A percentile compares a stretch with the other conserved stretches of the same genome.
These are phyloP conservation scores for Branchipolynoe longqiensis DNA, from an alignment of 2,888 invertebrate species.

Conservation along the genomic window DNA sequence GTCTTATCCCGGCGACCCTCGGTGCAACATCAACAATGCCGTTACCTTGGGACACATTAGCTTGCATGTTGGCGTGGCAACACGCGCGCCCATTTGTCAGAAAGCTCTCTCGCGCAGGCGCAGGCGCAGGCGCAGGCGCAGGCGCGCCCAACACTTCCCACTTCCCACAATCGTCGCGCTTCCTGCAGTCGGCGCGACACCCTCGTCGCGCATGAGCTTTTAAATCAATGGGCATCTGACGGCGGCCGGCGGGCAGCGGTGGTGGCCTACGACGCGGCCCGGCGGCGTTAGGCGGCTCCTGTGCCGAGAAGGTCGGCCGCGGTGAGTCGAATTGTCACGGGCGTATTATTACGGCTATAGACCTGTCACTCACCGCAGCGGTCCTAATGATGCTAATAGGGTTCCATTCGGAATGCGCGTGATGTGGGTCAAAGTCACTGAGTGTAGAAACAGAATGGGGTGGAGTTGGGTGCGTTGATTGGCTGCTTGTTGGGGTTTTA, in stretches of 20 bases:
- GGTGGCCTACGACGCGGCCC: too few species aligned
- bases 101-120: too few species aligned
- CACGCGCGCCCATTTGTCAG: slow-evolving; percentile 24
- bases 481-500: too few species aligned
- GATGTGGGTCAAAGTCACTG: slow-evolving; percentile 1
- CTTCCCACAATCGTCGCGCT: slow-evolving; percentile 19
- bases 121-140: too few species aligned
- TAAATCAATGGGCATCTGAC: slow-evolving; percentile 36
- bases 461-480: too few species aligned
- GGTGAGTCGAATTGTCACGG: neutral
- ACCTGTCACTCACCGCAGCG: neutral
- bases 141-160: slow-evolving; percentile 29
- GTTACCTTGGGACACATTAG: neutral
- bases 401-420: neutral
- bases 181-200: neutral
- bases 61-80: slow-evolving; percentile 33
- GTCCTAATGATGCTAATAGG: slow-evolving; percentile 30
- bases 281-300: too few species aligned
- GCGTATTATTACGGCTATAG: slow-evolving; percentile 2
- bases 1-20: too few species aligned
- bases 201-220: neutral
- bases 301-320: neutral
- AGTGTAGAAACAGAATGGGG: too few species aligned
- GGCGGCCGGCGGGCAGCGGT: neutral
- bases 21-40: neutral